phyloP scores from a whole-genome alignment of 2,113 vertebrate genomes.

The Accipiter cooperii region DNA sequence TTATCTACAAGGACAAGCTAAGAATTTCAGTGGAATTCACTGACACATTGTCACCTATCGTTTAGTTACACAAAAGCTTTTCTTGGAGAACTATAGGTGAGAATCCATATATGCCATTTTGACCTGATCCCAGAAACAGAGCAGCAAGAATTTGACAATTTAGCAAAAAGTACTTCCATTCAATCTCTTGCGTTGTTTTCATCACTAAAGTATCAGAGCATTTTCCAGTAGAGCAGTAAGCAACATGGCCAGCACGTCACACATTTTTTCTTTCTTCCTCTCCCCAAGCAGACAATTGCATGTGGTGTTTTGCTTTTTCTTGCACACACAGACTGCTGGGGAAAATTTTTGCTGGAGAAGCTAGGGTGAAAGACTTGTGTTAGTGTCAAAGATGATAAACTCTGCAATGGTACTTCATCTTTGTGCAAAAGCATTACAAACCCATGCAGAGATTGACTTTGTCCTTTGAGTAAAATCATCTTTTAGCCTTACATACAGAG shows the following conservation, averaged over 20 bases:
- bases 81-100: not conserved
- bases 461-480: not conserved
- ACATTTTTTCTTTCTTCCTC: not conserved
- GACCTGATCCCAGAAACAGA: not conserved
- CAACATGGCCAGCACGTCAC: not conserved
- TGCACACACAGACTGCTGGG: not conserved
- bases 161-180: not conserved
- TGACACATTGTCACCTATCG: not conserved
- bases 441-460: not conserved
- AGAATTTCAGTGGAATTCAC: not conserved
- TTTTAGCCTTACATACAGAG: not conserved
- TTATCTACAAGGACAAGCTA: not conserved
- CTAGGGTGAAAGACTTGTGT: not conserved
- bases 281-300: not conserved
- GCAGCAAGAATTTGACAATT: not conserved
- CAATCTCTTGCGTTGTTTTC: not conserved
- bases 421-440: not conserved
- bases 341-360: not conserved
- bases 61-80: not conserved
- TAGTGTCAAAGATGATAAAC: not conserved
- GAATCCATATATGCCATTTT: not conserved
- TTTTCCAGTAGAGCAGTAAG: not conserved
- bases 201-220: not conserved
- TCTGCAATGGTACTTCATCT: not conserved
- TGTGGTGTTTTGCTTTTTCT: not conserved